A percentile compares a stretch with the other conserved stretches of the same genome.
These are phyloP conservation scores for Oscheius sp. DNA, from an alignment of 2,888 invertebrate genomes.

Conservation along the genomic window DNA sequence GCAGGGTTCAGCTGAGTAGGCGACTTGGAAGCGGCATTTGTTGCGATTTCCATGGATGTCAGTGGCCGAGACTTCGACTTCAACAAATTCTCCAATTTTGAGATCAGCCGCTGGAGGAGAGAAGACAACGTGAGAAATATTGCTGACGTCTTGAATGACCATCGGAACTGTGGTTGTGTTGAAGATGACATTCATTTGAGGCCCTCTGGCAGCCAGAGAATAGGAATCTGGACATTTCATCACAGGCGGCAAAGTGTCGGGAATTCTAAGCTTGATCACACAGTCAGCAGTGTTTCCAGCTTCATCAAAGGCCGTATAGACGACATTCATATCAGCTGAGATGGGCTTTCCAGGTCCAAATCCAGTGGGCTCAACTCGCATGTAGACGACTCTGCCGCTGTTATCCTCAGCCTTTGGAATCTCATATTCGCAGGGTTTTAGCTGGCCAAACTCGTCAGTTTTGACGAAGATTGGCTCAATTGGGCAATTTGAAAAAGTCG, in stretches of 20 bases:
- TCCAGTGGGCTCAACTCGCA: slow-evolving; percentile 89
- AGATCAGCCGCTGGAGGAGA: slow-evolving; percentile 59
- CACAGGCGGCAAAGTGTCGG: slow-evolving; percentile 68
- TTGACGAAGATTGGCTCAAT: slow-evolving; percentile 84
- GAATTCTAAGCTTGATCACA: slow-evolving; percentile 84
- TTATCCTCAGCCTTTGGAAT: slow-evolving; percentile 94
- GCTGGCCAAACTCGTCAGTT: slow-evolving; percentile 84
- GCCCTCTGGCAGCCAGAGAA: slow-evolving; percentile 55
- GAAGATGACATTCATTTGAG: slow-evolving; percentile 58
- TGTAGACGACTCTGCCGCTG: slow-evolving; percentile 84
- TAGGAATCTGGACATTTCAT: slow-evolving; percentile 70
- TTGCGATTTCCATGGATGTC: slow-evolving; percentile 68
- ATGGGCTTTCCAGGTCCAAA: slow-evolving; percentile 74
- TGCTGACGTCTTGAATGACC: slow-evolving; percentile 68
- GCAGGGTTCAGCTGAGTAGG: slow-evolving; percentile 74
- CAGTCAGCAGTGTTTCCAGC: slow-evolving; percentile 97
- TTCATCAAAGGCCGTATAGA: slow-evolving; percentile 94
- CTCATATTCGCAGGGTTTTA: slow-evolving; percentile 88
- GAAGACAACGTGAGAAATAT: slow-evolving; percentile 66
- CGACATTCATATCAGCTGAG: slow-evolving; percentile 46
- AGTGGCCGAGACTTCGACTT: slow-evolving; percentile 59
- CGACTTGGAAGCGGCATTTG: slow-evolving; percentile 70
- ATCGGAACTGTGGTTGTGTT: slow-evolving; percentile 63
- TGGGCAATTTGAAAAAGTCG: slow-evolving; percentile 94
- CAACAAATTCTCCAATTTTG: slow-evolving; percentile 46